Evolutionary conservation across 1,140 invertebrate genomes (phyloP).

Genomic region (Ceratoteleas bidentatus): DNA sequence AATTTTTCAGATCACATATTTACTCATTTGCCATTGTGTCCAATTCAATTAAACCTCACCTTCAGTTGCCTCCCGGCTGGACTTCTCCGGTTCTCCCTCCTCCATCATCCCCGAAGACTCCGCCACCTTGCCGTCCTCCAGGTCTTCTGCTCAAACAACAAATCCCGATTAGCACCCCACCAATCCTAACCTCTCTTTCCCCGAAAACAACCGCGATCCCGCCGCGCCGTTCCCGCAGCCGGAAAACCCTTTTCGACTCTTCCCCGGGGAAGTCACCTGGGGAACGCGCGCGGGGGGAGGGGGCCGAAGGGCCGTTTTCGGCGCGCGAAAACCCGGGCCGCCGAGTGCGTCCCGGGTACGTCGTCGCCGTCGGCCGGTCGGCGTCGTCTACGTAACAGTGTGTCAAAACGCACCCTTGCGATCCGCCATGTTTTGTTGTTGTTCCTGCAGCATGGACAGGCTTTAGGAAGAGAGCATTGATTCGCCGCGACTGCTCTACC

Average conservation of each 20-base stretch:
- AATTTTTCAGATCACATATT: too few species aligned
- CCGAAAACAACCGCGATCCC: background rate
- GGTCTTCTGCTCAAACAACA: conserved; percentile 61
- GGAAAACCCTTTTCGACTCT: too few species aligned
- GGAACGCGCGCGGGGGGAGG: too few species aligned
- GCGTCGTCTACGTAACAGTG: conserved; percentile 11
- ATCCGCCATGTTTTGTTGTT: conserved; percentile 79
- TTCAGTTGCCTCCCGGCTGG: conserved; percentile 71
- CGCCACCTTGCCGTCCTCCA: conserved; percentile 68
- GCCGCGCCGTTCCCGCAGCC: too few species aligned
- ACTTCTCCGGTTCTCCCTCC: conserved; percentile 73
- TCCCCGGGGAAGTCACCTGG: too few species aligned
- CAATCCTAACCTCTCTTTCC: background rate
- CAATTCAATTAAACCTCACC: conserved; percentile 60
- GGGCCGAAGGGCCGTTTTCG: too few species aligned
- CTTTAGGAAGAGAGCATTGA: conserved; percentile 35
- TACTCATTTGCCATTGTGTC: too few species aligned
- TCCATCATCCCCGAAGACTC: conserved; percentile 72
- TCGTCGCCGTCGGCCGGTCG: background rate
- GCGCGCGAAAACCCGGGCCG: background rate
- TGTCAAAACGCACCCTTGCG: conserved; percentile 78
- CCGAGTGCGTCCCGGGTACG: too few species aligned
- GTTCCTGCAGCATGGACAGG: conserved; percentile 44
- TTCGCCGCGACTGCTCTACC: conserved; percentile 33
- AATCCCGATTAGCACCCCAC: background rate